Evolutionary conservation across 2,888 invertebrate genomes (phyloP).

Genomic region (Prosopocoilus inquinatus): DNA sequence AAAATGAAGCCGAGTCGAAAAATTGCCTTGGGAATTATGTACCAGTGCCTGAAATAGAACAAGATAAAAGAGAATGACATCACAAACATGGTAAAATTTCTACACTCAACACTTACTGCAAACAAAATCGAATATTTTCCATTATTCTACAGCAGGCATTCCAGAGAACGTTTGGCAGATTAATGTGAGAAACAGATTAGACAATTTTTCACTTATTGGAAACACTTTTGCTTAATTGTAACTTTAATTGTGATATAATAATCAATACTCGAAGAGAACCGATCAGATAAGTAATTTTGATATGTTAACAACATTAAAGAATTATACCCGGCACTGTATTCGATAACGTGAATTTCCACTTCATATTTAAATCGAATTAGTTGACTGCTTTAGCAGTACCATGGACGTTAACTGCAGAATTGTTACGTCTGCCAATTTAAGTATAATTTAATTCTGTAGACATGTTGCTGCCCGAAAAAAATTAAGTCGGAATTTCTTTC

Average conservation of each 20-base stretch:
- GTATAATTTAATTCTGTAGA: too few relatives aligned
- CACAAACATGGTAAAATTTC: too few relatives aligned
- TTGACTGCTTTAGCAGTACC: too few relatives aligned
- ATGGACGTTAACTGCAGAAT: too few relatives aligned
- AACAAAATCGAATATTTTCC: slow-evolving; percentile 17
- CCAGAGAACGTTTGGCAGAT: neutral
- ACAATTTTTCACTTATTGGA: neutral
- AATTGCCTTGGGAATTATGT: slow-evolving; percentile 60
- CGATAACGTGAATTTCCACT: too few relatives aligned
- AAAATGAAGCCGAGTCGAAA: slow-evolving; percentile 74
- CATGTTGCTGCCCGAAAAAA: too few relatives aligned
- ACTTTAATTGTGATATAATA: slow-evolving; percentile 4
- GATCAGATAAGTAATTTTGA: neutral
- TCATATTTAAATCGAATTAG: too few relatives aligned
- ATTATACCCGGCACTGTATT: too few relatives aligned
- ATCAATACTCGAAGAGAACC: slow-evolving; percentile 6
- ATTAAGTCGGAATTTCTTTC: too few relatives aligned
- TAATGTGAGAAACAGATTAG: neutral
- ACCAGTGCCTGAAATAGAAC: slow-evolving; percentile 55
- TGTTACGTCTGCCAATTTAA: too few relatives aligned
- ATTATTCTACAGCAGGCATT: slow-evolving; percentile 5
- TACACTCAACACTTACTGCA: slow-evolving; percentile 13
- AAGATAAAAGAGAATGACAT: neutral
- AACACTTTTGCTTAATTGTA: slow-evolving; percentile 5
- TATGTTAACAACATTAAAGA: too few relatives aligned